Base-by-base conservation (phyloP, 1,140 invertebrate species). In the Phenacoccus solenopsis region DNA sequence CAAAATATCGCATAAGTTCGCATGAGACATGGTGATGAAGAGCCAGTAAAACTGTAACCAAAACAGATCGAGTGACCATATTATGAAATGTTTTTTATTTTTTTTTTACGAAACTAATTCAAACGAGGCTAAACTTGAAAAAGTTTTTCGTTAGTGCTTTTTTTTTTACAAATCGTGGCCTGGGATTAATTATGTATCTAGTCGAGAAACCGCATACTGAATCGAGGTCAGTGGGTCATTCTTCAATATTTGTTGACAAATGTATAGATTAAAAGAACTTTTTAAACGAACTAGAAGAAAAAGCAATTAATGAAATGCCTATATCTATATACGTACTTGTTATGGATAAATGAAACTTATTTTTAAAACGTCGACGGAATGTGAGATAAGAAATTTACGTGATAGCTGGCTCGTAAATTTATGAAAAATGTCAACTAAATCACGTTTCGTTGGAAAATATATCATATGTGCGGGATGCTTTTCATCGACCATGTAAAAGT, bases 1-100 rank as follows among this genome's bases (percentile, higher is more conserved):
- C 71, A 91, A 79, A 0, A 88, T 83, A 75, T 91, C 90, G 57
- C 88, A 75, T 0, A 89, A 80, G 76, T 90, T 91, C 0, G 87
- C 82, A 25, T 90, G 85, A 0, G 82, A 74, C 80, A 91, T 84
- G 0, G 86, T 82, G 74, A 90, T 87, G 0, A 87, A 73, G 0
- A 92, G 78, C 81, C 87, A 92, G 75, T 90, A 90, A 13, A 90
- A 80, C 84, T 87, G 76, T 64, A 72, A 69, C 1, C 5, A 71
- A 56, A 28, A 61, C n/a, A n/a, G n/a, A n/a, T n/a, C n/a, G n/a
- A n/a, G n/a, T n/a, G n/a, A n/a, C n/a, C n/a, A n/a, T n/a, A n/a
- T n/a, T n/a, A n/a, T n/a, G n/a, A n/a, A n/a, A n/a, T n/a, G n/a
- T n/a, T n/a, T n/a, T n/a, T n/a, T n/a, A n/a, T n/a, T n/a, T n/a